Percentiles rank a stretch among this genome's conserved stretches.
Evolutionary conservation across 2,113 vertebrate genomes (phyloP).

Genomic region (Tretioscincus oriximinensis): DNA sequence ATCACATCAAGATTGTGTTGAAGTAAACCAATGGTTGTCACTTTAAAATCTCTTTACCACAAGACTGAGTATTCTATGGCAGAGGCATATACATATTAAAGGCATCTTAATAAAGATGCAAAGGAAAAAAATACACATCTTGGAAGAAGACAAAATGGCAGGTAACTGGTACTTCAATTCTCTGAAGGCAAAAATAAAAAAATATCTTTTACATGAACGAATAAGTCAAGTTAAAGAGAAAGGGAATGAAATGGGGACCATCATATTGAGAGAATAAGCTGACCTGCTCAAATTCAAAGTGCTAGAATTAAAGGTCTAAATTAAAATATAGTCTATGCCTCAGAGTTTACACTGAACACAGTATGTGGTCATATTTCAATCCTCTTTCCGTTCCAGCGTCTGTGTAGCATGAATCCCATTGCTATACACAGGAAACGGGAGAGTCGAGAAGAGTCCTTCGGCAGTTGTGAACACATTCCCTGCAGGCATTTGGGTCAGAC

Average conservation of each 20-base stretch:
- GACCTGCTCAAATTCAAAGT: constrained; percentile 98
- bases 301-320: constrained; percentile 91
- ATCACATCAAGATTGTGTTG: constrained; percentile 87
- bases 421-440: constrained; percentile 98
- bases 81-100: constrained; percentile 86
- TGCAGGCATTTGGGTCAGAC: constrained; percentile 90
- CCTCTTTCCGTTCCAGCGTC: constrained; percentile 97
- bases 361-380: constrained; percentile 88
- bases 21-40: constrained; percentile 82
- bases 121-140: constrained; percentile 82
- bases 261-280: constrained; percentile 86
- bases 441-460: constrained; percentile 96
- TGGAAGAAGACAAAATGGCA: constrained; percentile 84
- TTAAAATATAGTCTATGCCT: constrained; percentile 87
- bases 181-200: constrained; percentile 88
- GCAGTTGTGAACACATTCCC: constrained; percentile 96
- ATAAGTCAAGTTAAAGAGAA: constrained; percentile 83
- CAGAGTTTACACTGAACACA: constrained; percentile 84
- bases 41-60: constrained; percentile 86
- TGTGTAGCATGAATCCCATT: constrained; percentile 96
- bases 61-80: constrained; percentile 87
- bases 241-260: constrained; percentile 74
- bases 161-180: constrained; percentile 84
- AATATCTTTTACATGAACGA: constrained; percentile 87
- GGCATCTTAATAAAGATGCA: constrained; percentile 89